Evolutionary conservation across 2,797 vertebrate species (phyloP).

Genomic region (Cephalopachus bancanus): DNA sequence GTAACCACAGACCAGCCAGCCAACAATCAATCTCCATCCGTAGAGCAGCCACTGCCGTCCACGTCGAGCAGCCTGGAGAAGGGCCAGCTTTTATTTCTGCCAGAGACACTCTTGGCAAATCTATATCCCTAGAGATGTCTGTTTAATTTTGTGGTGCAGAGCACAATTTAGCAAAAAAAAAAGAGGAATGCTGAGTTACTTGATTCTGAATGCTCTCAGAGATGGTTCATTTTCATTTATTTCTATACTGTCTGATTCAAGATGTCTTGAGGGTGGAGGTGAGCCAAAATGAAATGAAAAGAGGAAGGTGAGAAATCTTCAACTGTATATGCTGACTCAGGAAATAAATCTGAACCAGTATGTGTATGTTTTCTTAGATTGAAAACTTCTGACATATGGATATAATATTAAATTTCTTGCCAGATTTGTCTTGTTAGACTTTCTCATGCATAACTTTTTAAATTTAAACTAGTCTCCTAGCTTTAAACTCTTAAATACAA

Average conservation of each 20-base stretch:
- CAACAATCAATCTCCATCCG: constrained; percentile 75
- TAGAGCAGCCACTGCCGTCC: constrained; percentile 77
- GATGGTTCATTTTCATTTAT: constrained; percentile 73
- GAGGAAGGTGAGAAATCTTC: constrained; percentile 33
- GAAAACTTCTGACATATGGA: constrained; percentile 45
- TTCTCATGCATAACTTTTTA: neutral
- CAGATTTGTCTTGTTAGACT: constrained; percentile 53
- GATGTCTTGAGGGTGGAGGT: constrained; percentile 66
- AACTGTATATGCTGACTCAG: constrained; percentile 28
- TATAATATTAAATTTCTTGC: constrained; percentile 54
- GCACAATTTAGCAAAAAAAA: constrained; percentile 81
- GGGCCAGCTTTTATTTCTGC: constrained; percentile 86
- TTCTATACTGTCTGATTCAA: constrained; percentile 72
- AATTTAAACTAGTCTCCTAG: constrained; percentile 29
- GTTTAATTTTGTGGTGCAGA: constrained; percentile 88
- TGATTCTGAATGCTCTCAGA: constrained; percentile 76
- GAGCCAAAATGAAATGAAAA: constrained; percentile 69
- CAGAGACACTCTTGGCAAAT: constrained; percentile 86
- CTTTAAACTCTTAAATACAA: constrained; percentile 36
- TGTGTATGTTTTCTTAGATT: neutral
- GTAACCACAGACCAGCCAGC: constrained; percentile 75
- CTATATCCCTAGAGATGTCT: constrained; percentile 85
- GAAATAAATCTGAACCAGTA: constrained; percentile 55
- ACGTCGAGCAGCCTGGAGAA: constrained; percentile 83
- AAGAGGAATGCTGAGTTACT: constrained; percentile 83